Conservation (phyloP, 2,113 vertebrate species). For the Lagenorhynchus albirostris region DNA sequence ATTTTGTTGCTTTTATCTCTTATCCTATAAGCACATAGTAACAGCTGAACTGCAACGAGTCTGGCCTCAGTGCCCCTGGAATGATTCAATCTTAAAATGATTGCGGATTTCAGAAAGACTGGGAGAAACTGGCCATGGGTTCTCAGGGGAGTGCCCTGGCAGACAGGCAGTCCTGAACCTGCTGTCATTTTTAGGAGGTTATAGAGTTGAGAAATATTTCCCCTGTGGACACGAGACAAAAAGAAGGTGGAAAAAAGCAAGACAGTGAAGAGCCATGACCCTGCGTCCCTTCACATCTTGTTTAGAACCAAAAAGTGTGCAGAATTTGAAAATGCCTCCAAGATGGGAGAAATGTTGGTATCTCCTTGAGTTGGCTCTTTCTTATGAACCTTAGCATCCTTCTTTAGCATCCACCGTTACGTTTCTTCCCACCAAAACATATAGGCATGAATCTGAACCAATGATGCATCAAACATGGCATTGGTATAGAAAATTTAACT, state of each 20-base stretch:
- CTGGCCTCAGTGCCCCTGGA: constrained; percentile 24
- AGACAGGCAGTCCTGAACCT: constrained; percentile 46
- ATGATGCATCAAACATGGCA: background rate
- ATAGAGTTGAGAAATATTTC: constrained; percentile 49
- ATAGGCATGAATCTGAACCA: background rate
- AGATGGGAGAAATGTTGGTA: background rate
- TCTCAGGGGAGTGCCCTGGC: constrained; percentile 24
- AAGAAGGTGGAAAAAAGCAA: constrained; percentile 30
- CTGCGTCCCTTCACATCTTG: background rate
- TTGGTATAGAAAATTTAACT: background rate
- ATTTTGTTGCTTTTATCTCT: constrained; percentile 42
- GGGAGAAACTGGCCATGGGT: background rate
- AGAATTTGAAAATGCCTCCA: background rate
- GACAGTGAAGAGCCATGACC: background rate
- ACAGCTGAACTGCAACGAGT: background rate
- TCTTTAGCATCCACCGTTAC: background rate
- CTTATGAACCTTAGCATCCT: background rate
- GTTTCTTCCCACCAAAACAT: background rate
- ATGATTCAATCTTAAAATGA: constrained; percentile 49
- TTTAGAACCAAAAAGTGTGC: background rate
- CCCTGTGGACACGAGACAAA: constrained; percentile 31
- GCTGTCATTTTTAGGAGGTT: constrained; percentile 58
- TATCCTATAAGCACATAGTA: background rate
- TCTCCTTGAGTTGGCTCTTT: background rate
- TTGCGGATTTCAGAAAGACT: constrained; percentile 47